These are phyloP conservation scores for Microctonus hyperodae DNA, from an alignment of 2,888 invertebrate species.

Conservation along the genomic window DNA sequence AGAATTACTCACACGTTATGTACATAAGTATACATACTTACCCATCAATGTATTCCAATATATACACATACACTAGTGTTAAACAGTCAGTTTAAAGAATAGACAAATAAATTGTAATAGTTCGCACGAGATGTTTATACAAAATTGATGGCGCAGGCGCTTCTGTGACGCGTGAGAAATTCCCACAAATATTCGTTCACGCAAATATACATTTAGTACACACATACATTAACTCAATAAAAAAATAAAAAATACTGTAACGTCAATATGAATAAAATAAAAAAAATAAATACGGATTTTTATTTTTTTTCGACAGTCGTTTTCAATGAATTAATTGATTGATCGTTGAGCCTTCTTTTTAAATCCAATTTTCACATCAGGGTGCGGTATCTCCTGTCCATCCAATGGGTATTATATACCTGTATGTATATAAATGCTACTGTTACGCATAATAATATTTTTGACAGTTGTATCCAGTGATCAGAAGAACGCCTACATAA, in stretches of 20 bases:
- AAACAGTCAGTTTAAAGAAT: not conserved
- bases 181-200: conserved; percentile 23
- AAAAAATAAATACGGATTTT: conserved; percentile 27
- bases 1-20: not conserved
- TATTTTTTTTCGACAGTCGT: not conserved
- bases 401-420: conserved; percentile 45
- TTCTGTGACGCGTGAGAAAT: conserved; percentile 31
- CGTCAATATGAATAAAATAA: too few species aligned
- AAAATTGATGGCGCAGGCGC: conserved; percentile 2
- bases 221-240: too few species aligned
- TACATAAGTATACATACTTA: not conserved
- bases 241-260: too few species aligned
- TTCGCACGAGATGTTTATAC: conserved; percentile 34
- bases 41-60: not conserved
- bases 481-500: conserved; percentile 5
- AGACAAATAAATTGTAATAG: conserved; percentile 38
- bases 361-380: conserved; percentile 56
- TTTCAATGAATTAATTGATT: conserved; percentile 47
- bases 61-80: not conserved
- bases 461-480: not conserved
- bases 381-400: conserved; percentile 49
- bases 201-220: too few species aligned
- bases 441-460: conserved; percentile 17
- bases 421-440: not conserved
- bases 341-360: conserved; percentile 39